These are phyloP conservation scores for Endotricha flammealis DNA, from an alignment of 2,888 invertebrate genomes.

Conservation along the genomic window DNA sequence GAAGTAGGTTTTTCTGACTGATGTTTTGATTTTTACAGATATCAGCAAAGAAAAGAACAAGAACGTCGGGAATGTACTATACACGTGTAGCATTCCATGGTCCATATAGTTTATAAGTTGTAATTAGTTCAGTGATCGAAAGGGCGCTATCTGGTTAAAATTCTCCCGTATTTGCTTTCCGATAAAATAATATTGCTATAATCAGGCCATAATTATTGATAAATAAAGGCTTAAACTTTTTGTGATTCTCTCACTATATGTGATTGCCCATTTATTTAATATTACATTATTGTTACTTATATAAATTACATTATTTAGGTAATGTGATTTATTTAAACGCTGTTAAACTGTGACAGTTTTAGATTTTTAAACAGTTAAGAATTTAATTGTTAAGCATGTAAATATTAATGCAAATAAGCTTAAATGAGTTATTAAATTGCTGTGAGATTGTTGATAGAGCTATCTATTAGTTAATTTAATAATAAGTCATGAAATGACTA, in stretches of 20 bases:
- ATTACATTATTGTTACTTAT: slow-evolving; percentile 19
- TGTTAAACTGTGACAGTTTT: slow-evolving; percentile 34
- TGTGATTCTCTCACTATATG: slow-evolving; percentile 22
- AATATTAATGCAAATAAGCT: slow-evolving; percentile 23
- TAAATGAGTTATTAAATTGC: slow-evolving; percentile 27
- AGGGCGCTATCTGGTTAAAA: slow-evolving; percentile 2
- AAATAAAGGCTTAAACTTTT: slow-evolving; percentile 21
- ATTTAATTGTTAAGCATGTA: slow-evolving; percentile 18
- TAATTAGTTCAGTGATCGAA: slow-evolving; percentile 6
- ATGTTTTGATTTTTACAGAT: slow-evolving; percentile 63
- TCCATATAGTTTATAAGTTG: slow-evolving; percentile 21
- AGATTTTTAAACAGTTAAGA: slow-evolving; percentile 21
- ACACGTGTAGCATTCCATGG: slow-evolving; percentile 78
- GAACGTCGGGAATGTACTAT: slow-evolving; percentile 86
- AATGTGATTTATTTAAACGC: slow-evolving; percentile 36
- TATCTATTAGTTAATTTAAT: slow-evolving; percentile 3
- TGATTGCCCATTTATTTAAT: slow-evolving; percentile 23
- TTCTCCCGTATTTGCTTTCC: slow-evolving; percentile 5
- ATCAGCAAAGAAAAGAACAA: slow-evolving; percentile 85
- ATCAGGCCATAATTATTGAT: slow-evolving; percentile 15
- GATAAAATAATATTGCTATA: slow-evolving; percentile 14
- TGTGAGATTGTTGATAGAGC: slow-evolving; percentile 29
- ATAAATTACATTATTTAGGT: slow-evolving; percentile 18
- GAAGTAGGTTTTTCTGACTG: not conserved
- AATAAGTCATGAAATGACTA: slow-evolving; percentile 4